phyloP scores from a whole-genome alignment of 2,113 vertebrate genomes.

The Rhegmatorhina hoffmannsi region DNA sequence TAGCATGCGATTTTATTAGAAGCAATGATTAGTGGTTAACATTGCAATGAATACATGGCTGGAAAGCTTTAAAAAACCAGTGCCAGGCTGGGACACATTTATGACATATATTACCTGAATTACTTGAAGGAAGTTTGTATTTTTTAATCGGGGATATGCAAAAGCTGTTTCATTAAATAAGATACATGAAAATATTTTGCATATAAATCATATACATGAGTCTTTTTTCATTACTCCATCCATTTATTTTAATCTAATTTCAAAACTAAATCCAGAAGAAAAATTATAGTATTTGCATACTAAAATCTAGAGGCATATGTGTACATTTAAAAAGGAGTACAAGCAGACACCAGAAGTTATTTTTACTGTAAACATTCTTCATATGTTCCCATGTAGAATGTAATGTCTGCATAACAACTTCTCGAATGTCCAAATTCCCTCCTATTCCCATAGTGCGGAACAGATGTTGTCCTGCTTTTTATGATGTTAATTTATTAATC shows the following conservation, averaged over 20 bases:
- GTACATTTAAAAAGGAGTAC: constrained; percentile 23
- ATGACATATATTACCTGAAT: constrained; percentile 27
- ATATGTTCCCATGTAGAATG: constrained; percentile 27
- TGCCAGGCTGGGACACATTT: constrained; percentile 10
- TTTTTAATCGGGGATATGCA: neutral
- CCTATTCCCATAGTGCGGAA: constrained; percentile 3
- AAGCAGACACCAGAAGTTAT: constrained; percentile 27
- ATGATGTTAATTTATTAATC: constrained; percentile 57
- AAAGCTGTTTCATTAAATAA: neutral
- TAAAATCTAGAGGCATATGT: neutral
- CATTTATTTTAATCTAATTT: constrained; percentile 4
- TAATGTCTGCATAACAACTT: constrained; percentile 33
- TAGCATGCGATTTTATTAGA: constrained; percentile 52
- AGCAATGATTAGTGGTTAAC: constrained; percentile 48
- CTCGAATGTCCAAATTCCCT: constrained; percentile 51
- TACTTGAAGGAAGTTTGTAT: neutral
- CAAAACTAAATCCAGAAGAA: neutral
- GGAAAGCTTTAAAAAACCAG: constrained; percentile 19
- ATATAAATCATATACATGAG: neutral
- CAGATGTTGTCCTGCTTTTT: constrained; percentile 66
- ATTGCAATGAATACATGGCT: constrained; percentile 12
- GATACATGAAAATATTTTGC: neutral
- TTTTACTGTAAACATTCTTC: constrained; percentile 29
- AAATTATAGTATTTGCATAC: neutral
- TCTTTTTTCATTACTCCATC: neutral